Percentiles rank a stretch among this genome's conserved stretches.
These are phyloP conservation scores for Rhinophrynus dorsalis DNA, from an alignment of 2,797 vertebrate genomes.

Conservation along the genomic window DNA sequence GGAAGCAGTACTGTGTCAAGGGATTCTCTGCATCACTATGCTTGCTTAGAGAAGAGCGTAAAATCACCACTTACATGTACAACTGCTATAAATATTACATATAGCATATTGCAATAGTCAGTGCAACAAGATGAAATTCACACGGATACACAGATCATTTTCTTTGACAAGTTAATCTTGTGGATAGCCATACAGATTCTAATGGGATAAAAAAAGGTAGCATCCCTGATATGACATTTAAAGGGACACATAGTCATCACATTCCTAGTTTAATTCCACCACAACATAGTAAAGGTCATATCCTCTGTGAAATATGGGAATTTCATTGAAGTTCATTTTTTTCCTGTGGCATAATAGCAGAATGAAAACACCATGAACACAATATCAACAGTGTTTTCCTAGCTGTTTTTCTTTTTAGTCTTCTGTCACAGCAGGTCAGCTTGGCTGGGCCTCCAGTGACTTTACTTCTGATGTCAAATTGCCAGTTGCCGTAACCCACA, in stretches of 20 bases:
- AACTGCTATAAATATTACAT: constrained; percentile 48
- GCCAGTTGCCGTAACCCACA: constrained; percentile 15
- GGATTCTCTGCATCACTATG: constrained; percentile 43
- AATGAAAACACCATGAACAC: constrained; percentile 35
- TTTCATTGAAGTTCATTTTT: constrained; percentile 44
- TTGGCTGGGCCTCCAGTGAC: constrained; percentile 16
- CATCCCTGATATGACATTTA: constrained; percentile 47
- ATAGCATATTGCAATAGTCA: constrained; percentile 48
- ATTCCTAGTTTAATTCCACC: constrained; percentile 45
- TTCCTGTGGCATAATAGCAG: constrained; percentile 23
- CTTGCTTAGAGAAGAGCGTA: constrained; percentile 44
- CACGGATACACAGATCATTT: constrained; percentile 51
- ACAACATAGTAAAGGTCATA: constrained; percentile 50
- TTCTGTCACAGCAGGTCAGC: constrained; percentile 41
- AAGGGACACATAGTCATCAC: constrained; percentile 51
- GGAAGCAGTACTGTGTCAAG: constrained; percentile 36
- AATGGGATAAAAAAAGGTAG: constrained; percentile 46
- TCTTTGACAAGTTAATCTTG: constrained; percentile 51
- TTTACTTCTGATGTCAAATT: constrained; percentile 19
- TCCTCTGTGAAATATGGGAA: constrained; percentile 45
- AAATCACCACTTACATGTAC: constrained; percentile 48
- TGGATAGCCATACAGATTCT: constrained; percentile 36
- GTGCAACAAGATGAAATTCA: constrained; percentile 50
- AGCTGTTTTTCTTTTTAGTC: constrained; percentile 24
- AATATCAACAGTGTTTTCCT: constrained; percentile 30